Conservation (phyloP, 2,113 vertebrate genomes). For the Thamnophis sirtalis region DNA sequence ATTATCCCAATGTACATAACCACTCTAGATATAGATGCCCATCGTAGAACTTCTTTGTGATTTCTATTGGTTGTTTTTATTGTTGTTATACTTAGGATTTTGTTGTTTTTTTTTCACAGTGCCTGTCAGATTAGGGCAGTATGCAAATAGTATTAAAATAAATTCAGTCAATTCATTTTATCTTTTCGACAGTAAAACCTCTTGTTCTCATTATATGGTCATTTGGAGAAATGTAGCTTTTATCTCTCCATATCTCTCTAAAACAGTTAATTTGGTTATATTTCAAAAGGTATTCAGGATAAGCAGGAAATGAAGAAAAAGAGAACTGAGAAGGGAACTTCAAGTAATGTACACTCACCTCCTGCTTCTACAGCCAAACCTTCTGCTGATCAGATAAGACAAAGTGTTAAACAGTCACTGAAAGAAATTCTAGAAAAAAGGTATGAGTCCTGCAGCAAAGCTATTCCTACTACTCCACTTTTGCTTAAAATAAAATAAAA, state of each 20-base stretch:
- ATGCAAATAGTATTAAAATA: neutral
- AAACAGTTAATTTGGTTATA: conserved; percentile 4
- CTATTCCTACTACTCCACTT: neutral
- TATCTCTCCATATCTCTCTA: neutral
- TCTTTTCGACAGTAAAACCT: neutral
- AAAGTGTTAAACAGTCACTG: conserved; percentile 90
- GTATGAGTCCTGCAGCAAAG: conserved; percentile 55
- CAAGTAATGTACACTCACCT: conserved; percentile 44
- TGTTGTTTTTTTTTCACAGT: neutral
- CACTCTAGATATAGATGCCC: neutral
- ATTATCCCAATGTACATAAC: neutral
- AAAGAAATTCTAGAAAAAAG: conserved; percentile 94
- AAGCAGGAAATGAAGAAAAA: conserved; percentile 82
- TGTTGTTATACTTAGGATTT: neutral
- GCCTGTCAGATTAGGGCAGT: neutral
- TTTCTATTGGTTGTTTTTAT: neutral
- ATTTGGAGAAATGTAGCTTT: neutral
- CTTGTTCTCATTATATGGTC: neutral
- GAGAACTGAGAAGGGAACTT: conserved; percentile 70
- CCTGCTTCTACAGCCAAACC: conserved; percentile 78
- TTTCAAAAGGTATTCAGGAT: conserved; percentile 71
- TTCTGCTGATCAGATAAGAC: conserved; percentile 90
- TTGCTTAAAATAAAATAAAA: conserved; percentile 12
- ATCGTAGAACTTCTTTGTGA: neutral
- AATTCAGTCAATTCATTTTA: neutral